Evolutionary conservation across 2,888 invertebrate species (phyloP).

Genomic region (Dugesia japonica): DNA sequence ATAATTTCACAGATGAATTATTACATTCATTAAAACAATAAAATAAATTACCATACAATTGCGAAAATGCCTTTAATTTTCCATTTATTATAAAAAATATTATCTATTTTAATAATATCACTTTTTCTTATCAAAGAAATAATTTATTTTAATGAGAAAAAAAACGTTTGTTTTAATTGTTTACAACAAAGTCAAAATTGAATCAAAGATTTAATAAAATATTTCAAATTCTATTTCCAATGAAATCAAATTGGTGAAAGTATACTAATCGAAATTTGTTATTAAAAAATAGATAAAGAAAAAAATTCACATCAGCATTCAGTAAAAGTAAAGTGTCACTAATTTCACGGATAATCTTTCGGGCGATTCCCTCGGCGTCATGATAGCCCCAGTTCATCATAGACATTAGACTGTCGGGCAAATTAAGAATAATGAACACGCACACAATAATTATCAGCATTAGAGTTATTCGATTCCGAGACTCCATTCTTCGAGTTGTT

Average conservation of each 20-base stretch:
- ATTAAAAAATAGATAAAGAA: slow-evolving; percentile 44
- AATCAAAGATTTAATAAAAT: too few relatives aligned
- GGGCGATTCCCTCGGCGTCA: slow-evolving; percentile 41
- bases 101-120: too few relatives aligned
- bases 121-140: too few relatives aligned
- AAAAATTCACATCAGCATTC: slow-evolving; percentile 45
- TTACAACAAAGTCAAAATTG: too few relatives aligned
- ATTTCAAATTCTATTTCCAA: background rate
- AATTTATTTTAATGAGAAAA: too few relatives aligned
- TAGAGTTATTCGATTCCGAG: slow-evolving; percentile 43
- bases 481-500: slow-evolving; percentile 40
- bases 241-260: background rate
- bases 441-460: slow-evolving; percentile 45
- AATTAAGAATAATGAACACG: slow-evolving; percentile 44
- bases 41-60: too few relatives aligned
- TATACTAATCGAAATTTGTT: slow-evolving; percentile 39
- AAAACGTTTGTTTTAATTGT: too few relatives aligned
- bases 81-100: too few relatives aligned
- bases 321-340: slow-evolving; percentile 44
- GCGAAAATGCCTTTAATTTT: too few relatives aligned
- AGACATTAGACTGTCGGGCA: slow-evolving; percentile 46
- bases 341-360: slow-evolving; percentile 44
- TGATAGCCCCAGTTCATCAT: slow-evolving; percentile 45
- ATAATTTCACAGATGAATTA: too few relatives aligned
- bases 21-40: too few relatives aligned